Percentiles rank a stretch among this genome's conserved stretches.
phyloP scores from a whole-genome alignment of 1,140 invertebrate genomes.

The Caenorhabditis remanei region DNA sequence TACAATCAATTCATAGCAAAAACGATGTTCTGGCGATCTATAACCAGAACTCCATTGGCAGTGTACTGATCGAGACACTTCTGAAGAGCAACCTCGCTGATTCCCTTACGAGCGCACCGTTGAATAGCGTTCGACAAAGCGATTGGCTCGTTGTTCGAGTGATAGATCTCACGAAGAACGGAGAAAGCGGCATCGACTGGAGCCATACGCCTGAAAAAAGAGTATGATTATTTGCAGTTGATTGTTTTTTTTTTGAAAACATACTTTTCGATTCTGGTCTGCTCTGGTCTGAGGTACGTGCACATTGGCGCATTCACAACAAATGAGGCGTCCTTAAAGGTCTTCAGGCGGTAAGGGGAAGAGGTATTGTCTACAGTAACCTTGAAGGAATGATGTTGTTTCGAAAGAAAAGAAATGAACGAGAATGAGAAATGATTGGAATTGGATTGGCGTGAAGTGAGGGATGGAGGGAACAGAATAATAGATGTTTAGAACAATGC shows the following conservation, averaged over 20 bases:
- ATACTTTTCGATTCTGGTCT: slow-evolving; percentile 64
- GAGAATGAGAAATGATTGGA: slow-evolving; percentile 14
- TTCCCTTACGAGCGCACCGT: slow-evolving; percentile 59
- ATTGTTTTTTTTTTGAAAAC: slow-evolving; percentile 35
- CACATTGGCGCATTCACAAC: slow-evolving; percentile 42
- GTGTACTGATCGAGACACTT: slow-evolving; percentile 66
- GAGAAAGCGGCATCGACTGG: slow-evolving; percentile 88
- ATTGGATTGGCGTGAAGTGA: slow-evolving; percentile 4
- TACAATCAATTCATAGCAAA: slow-evolving; percentile 63
- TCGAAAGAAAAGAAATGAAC: not conserved
- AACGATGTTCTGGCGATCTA: slow-evolving; percentile 67
- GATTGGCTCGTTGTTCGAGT: slow-evolving; percentile 66
- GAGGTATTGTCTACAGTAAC: slow-evolving; percentile 43
- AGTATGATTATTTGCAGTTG: not conserved
- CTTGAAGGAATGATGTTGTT: slow-evolving; percentile 42
- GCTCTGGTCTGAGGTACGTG: slow-evolving; percentile 80
- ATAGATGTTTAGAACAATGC: not conserved
- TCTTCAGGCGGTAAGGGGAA: slow-evolving; percentile 34
- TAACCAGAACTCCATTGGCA: slow-evolving; percentile 64
- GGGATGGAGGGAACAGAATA: not conserved
- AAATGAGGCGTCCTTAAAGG: slow-evolving; percentile 45
- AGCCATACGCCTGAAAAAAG: slow-evolving; percentile 82
- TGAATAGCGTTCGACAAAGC: slow-evolving; percentile 49
- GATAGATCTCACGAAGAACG: slow-evolving; percentile 84
- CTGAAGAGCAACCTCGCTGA: slow-evolving; percentile 69